Base-by-base conservation (phyloP, 2,797 vertebrate genomes). In the Dermochelys coriacea region DNA sequence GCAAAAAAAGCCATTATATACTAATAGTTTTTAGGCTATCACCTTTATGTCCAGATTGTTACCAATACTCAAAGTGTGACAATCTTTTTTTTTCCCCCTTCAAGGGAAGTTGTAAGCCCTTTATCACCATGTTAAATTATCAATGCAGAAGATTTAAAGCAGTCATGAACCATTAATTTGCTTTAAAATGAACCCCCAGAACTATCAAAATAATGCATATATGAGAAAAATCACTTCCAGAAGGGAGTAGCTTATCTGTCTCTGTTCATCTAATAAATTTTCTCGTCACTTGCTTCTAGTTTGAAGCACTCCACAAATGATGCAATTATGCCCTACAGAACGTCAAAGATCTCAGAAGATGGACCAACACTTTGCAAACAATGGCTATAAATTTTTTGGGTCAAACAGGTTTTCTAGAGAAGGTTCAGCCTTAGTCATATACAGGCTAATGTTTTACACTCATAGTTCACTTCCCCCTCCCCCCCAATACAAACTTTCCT, bases 111-210 rank as follows among this genome's bases (percentile, higher is more conserved):
- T 81, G 29, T 55, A 75, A 91, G 84, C 86, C 93, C 78, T 51
- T 75, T 93, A 80, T 64, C 84, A 75, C 91, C 94, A 85, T 86
- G 78, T 64, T 83, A 85, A 89, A n/a, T 89, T 91, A 93, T 84
- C n/a, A 86, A 82, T 90, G 90, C 82, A 90, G 89, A 93, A 64
- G 34, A 82, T 89, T 96, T 85, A 92, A 97, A 96, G 84, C 84
- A 95, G 88, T 89, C 54, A 84, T 8, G 12, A 96, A 90, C 92
- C 57, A 80, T 86, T 95, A 82, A 86, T 87, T 80, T 90, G 80
- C 84, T 7, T 74, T 81, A 93, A 90, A 77, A 94, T 81, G 71
- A 93, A 82, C 82, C 21, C 89, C 77, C 61, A 41, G 85, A 88
- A 96, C 88, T 91, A 93, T 59, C 86, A 88, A 75, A 85, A 52